These are phyloP conservation scores for Bombus fervidus DNA, from an alignment of 1,140 invertebrate genomes.

Conservation along the genomic window DNA sequence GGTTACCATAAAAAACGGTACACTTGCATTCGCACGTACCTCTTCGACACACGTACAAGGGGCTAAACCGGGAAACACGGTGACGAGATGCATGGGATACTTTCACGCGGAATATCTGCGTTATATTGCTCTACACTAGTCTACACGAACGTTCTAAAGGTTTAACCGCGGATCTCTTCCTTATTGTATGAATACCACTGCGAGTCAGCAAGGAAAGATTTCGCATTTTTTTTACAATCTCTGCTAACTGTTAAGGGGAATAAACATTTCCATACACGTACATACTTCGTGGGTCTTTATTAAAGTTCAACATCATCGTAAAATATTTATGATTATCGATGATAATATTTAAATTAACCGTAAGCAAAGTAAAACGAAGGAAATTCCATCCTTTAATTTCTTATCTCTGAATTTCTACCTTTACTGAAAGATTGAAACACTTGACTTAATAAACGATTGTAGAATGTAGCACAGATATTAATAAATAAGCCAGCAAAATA, in stretches of 20 bases:
- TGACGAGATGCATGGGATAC: slow-evolving; percentile 35
- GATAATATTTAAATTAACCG: no score
- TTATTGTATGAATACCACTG: not conserved
- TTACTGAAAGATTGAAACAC: not conserved
- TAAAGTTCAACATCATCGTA: no score
- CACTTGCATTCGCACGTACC: slow-evolving; percentile 59
- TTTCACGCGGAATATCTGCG: slow-evolving; percentile 42
- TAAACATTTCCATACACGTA: no score
- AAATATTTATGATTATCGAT: no score
- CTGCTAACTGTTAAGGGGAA: no score
- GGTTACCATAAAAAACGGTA: slow-evolving; percentile 56
- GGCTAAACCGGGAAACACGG: slow-evolving; percentile 41
- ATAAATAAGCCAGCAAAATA: not conserved
- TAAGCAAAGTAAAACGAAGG: no score
- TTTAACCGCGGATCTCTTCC: not conserved
- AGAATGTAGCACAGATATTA: not conserved
- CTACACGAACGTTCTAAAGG: slow-evolving; percentile 20
- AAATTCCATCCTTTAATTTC: no score
- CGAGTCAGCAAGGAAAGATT: not conserved
- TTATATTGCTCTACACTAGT: slow-evolving; percentile 24
- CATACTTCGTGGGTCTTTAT: no score
- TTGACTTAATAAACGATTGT: not conserved
- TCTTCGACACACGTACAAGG: slow-evolving; percentile 36
- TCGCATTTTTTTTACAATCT: not conserved
- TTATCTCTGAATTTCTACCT: no score